These are phyloP conservation scores for Paedocypris sp. DNA, from an alignment of 2,113 vertebrate genomes.

Conservation along the genomic window DNA sequence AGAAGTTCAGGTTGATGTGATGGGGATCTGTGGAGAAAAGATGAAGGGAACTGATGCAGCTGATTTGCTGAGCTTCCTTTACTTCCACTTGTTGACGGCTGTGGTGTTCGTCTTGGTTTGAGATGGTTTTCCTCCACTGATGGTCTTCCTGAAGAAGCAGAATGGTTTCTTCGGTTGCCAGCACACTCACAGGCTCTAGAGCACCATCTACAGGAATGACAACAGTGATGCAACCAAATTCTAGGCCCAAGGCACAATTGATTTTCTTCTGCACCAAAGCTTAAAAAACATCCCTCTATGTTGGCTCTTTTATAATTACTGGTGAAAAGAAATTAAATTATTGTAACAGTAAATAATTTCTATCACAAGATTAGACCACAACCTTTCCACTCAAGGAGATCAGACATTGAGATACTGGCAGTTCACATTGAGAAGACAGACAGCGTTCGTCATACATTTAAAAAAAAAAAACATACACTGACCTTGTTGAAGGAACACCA, in stretches of 20 bases:
- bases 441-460: not conserved
- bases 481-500: conserved; percentile 75
- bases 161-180: conserved; percentile 59
- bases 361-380: too few species aligned
- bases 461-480: conserved; percentile 10
- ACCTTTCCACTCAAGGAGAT: too few species aligned
- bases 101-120: conserved; percentile 18
- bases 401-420: not conserved
- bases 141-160: conserved; percentile 62
- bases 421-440: not conserved
- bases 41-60: conserved; percentile 66
- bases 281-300: not conserved
- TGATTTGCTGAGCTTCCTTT: conserved; percentile 58
- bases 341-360: too few species aligned
- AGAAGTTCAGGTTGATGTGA: conserved; percentile 74
- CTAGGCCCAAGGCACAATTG: too few species aligned
- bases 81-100: conserved; percentile 41
- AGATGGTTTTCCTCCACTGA: conserved; percentile 55
- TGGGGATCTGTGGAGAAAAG: conserved; percentile 64
- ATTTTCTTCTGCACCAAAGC: too few species aligned
- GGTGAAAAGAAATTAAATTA: too few species aligned
- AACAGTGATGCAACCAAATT: not conserved
- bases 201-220: conserved; percentile 36
- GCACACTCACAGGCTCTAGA: conserved; percentile 52
- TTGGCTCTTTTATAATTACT: too few species aligned